Evolutionary conservation across 2,797 vertebrate genomes (phyloP).

Genomic region (Protosalanx chinensis): DNA sequence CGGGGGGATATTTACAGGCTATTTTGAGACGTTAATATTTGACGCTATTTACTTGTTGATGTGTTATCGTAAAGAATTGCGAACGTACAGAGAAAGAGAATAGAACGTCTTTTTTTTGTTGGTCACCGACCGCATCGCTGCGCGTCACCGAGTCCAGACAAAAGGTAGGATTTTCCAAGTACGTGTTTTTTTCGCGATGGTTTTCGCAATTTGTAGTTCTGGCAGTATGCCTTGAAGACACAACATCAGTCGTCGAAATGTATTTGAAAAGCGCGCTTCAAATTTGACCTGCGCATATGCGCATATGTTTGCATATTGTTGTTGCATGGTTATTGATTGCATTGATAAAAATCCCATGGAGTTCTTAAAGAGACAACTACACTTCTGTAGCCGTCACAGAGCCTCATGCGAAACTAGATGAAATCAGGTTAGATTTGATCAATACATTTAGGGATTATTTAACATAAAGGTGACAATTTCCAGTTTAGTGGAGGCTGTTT

Average conservation of each 20-base stretch:
- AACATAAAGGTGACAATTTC: too few species aligned
- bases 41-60: slow-evolving; percentile 19
- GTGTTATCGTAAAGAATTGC: slow-evolving; percentile 28
- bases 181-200: slow-evolving; percentile 18
- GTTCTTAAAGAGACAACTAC: slow-evolving; percentile 74
- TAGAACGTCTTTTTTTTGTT: slow-evolving; percentile 69
- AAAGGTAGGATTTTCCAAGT: slow-evolving; percentile 73
- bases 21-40: neutral
- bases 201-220: slow-evolving; percentile 33
- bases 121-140: slow-evolving; percentile 74
- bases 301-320: slow-evolving; percentile 79
- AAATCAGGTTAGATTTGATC: neutral
- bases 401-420: neutral
- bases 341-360: slow-evolving; percentile 74
- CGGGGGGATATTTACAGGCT: neutral
- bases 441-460: neutral
- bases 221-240: slow-evolving; percentile 61
- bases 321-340: slow-evolving; percentile 77
- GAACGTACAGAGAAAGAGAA: slow-evolving; percentile 48
- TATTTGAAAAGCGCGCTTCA: slow-evolving; percentile 78
- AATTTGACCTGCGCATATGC: slow-evolving; percentile 79
- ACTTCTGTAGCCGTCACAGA: slow-evolving; percentile 58
- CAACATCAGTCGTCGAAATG: slow-evolving; percentile 76
- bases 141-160: slow-evolving; percentile 85
- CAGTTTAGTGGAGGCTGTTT: neutral